Base-by-base conservation (phyloP, 35 echinoderm and acorn worm species). In the Hemicentrotus pulcherrimus region DNA sequence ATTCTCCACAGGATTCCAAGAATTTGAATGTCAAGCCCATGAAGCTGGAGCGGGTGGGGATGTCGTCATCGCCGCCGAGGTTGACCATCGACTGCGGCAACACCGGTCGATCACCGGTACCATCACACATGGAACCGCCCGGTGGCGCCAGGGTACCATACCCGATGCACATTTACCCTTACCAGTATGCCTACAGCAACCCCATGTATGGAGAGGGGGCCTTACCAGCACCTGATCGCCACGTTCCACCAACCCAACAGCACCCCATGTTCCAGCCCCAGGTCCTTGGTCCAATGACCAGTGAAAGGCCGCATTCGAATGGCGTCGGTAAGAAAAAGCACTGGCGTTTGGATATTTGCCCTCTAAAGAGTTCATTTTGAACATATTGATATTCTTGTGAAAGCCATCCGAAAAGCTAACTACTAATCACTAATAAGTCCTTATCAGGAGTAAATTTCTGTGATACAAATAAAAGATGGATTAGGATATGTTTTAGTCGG, bases 251-350 rank as follows among this genome's bases (percentile, higher is more conserved):
- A 50, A 13, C 91, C 46, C 91, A 90, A 28, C 88, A 90, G 32
- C 88, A 90, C 32, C 88, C 88, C 31, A n/a, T 93, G 91, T 93
- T 18, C 48, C 91, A 47, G 45, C 91, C 91, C 16, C 91, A 50
- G 22, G 13, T 50, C 16, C 46, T 2, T 46, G 48, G 16, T 11
- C 46, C 32, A 47, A 33, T 47, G 32, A 32, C 88, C 88, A 90
- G 88, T 90, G 88, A 90, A 90, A 90, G 48, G 45, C 30, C 91
- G 45, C 48, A 31, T 31, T 93, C 91, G 16, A 58, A 32, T 24
- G 91, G 48, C 22, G 48, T 47, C 88, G 88, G 88, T 90, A 90
- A 90, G 88, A 86, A 31, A 31, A 86, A 86, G 52, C 46, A 41
- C 0, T 47, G 32, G 88, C 46, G 11, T 24, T 22, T 45, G 12